Percentiles rank a stretch among this genome's conserved stretches.
phyloP scores from a whole-genome alignment of 2,888 invertebrate species.

The Metallyticus violacea region DNA sequence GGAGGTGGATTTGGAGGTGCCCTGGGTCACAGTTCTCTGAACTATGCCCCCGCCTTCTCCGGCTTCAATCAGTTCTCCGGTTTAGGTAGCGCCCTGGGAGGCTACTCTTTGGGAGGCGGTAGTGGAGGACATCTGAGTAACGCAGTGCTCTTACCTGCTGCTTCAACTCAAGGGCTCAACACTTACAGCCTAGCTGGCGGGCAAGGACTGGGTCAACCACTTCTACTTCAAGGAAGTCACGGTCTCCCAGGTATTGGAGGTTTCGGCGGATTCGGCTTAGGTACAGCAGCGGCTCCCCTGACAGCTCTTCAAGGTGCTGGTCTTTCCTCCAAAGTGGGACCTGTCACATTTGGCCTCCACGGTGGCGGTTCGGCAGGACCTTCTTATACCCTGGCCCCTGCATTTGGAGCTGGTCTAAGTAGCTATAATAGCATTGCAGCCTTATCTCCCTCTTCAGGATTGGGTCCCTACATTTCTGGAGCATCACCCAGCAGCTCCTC shows the following conservation, averaged over 20 bases:
- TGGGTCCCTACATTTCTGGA: not conserved
- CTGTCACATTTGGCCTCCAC: conserved; percentile 26
- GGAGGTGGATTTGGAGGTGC: not conserved
- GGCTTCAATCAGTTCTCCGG: conserved; percentile 8
- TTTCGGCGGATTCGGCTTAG: not conserved
- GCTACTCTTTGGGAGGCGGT: not conserved
- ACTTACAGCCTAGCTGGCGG: conserved; percentile 8
- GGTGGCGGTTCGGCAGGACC: conserved; percentile 3
- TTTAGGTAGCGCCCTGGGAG: not conserved
- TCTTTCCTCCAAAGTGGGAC: conserved; percentile 18
- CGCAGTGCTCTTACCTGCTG: not conserved
- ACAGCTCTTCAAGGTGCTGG: not conserved
- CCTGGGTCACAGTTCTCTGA: not conserved
- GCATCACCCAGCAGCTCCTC: not conserved
- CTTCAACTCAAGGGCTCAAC: not conserved
- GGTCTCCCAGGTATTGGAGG: conserved; percentile 2
- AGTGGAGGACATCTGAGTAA: not conserved
- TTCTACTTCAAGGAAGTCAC: conserved; percentile 2
- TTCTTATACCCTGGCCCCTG: not conserved
- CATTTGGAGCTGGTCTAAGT: not conserved
- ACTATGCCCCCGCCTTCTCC: not conserved
- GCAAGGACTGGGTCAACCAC: conserved; percentile 12
- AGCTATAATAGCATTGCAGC: not conserved
- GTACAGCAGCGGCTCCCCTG: not conserved
- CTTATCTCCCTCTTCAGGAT: not conserved